These are phyloP conservation scores for Benitochromis conjunctus DNA, from an alignment of 2,113 vertebrate species.

Conservation along the genomic window DNA sequence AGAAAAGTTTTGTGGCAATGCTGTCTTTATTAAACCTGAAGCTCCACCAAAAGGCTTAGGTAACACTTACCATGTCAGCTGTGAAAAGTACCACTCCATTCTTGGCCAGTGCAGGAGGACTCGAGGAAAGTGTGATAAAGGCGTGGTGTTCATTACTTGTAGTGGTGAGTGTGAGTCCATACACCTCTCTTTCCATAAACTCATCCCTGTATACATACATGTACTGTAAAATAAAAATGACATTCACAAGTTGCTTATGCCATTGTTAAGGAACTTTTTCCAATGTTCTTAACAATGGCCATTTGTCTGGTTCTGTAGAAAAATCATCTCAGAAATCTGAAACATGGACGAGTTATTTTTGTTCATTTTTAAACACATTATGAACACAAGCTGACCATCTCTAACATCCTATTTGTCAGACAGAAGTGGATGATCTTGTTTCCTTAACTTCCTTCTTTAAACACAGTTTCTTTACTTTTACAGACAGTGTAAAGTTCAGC, in stretches of 20 bases:
- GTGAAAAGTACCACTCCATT: neutral
- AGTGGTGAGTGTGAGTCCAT: constrained; percentile 27
- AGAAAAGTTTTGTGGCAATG: neutral
- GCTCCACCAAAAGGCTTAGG: accelerated
- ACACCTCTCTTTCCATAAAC: neutral
- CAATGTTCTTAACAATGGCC: neutral
- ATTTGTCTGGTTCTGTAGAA: accelerated
- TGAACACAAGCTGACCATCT: accelerated
- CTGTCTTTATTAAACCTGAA: accelerated
- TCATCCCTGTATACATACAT: neutral
- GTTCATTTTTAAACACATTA: neutral
- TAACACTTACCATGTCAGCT: neutral
- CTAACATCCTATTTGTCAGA: neutral
- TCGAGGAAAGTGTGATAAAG: accelerated
- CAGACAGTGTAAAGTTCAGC: neutral
- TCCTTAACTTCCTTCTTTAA: neutral
- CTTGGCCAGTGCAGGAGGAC: constrained; percentile 49
- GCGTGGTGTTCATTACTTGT: constrained; percentile 20
- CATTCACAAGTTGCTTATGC: neutral
- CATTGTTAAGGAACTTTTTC: neutral
- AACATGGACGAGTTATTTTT: neutral
- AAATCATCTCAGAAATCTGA: accelerated
- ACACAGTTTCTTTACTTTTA: neutral
- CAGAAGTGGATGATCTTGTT: neutral
- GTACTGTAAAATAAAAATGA: no score